Evolutionary conservation across 2,797 vertebrate species (phyloP).

Genomic region (Coregonus sp.): DNA sequence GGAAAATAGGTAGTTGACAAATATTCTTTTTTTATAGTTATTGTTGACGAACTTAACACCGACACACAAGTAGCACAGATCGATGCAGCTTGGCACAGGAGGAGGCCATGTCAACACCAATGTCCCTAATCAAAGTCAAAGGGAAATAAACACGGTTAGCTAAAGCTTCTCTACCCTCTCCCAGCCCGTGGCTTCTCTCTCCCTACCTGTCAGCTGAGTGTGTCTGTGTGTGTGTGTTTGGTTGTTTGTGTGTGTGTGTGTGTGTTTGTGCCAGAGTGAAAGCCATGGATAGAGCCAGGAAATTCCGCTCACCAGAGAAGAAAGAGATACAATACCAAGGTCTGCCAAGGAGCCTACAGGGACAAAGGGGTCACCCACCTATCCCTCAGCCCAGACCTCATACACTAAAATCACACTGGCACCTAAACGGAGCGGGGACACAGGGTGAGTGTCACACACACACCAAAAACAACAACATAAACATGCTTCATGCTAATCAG

Average conservation of each 20-base stretch:
- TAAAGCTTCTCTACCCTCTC: neutral
- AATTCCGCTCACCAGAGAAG: neutral
- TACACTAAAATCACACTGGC: neutral
- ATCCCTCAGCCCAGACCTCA: neutral
- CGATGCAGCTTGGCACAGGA: slow-evolving; percentile 12
- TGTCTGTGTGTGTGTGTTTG: too few species aligned
- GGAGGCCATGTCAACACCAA: slow-evolving; percentile 19
- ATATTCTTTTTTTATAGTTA: too few species aligned
- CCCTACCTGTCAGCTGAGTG: slow-evolving; percentile 1
- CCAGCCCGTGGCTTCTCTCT: neutral
- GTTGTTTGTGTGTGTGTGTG: too few species aligned
- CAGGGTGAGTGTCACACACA: neutral
- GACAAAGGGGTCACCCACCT: neutral
- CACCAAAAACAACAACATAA: neutral
- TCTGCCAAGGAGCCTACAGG: neutral
- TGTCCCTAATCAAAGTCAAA: slow-evolving; percentile 25
- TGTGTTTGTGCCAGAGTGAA: neutral
- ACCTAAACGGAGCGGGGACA: too few species aligned
- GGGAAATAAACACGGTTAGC: slow-evolving; percentile 8
- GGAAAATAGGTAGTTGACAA: too few species aligned
- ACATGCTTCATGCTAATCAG: neutral
- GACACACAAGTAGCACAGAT: neutral
- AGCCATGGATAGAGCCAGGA: neutral
- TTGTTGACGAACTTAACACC: neutral
- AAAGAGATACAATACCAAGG: neutral